These are phyloP conservation scores for Heliconius aoede DNA, from an alignment of 2,888 invertebrate species.

Conservation along the genomic window DNA sequence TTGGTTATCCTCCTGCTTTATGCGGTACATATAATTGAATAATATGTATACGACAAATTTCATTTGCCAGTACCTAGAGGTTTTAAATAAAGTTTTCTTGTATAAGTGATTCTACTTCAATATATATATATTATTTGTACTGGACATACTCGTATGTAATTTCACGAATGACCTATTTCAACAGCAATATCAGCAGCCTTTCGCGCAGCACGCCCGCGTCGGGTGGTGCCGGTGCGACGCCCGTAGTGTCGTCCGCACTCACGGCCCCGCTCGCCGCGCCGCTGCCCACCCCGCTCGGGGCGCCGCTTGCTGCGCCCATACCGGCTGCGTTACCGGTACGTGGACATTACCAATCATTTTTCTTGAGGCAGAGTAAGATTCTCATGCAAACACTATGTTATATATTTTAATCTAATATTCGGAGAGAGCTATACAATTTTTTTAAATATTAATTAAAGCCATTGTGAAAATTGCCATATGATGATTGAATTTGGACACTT, in stretches of 20 bases:
- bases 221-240: constrained; percentile 64
- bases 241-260: constrained; percentile 56
- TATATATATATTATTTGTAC: background rate
- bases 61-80: no score
- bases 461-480: no score
- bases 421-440: background rate
- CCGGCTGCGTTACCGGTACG: constrained; percentile 40
- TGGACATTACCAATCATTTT: background rate
- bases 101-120: background rate
- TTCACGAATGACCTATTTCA: constrained; percentile 56
- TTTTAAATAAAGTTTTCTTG: background rate
- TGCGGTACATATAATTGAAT: no score
- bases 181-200: constrained; percentile 93
- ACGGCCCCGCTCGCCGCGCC: constrained; percentile 58
- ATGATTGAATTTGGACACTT: no score
- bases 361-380: background rate
- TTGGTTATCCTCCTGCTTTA: no score
- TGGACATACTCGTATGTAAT: background rate
- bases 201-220: constrained; percentile 87
- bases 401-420: background rate
- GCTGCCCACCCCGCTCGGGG: constrained; percentile 57
- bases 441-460: background rate
- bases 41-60: no score
- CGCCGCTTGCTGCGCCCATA: constrained; percentile 46
- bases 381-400: background rate